phyloP scores from a whole-genome alignment of 92 coral and sea anemone species.

The Paramuricea clavata region DNA sequence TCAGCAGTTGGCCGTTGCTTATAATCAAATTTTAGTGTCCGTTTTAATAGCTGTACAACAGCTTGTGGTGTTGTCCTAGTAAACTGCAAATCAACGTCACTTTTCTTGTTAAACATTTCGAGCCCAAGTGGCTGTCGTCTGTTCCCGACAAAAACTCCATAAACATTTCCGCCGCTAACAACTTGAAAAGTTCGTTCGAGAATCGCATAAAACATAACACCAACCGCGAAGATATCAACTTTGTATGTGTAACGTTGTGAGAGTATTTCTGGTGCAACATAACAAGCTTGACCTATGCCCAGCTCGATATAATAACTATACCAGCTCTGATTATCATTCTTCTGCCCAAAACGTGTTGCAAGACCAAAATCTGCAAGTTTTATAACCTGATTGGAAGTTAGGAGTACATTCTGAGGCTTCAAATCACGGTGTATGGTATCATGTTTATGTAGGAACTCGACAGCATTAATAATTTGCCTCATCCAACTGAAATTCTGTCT shows the following conservation, averaged over 20 bases:
- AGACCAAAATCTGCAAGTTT: slow-evolving; percentile 38
- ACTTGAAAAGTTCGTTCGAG: slow-evolving; percentile 43
- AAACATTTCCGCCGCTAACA: slow-evolving; percentile 29
- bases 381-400: neutral
- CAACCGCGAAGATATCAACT: slow-evolving; percentile 57
- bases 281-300: slow-evolving; percentile 46
- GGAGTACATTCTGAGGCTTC: slow-evolving; percentile 17
- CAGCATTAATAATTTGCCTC: slow-evolving; percentile 11
- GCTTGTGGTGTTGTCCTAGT: neutral
- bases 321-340: slow-evolving; percentile 11
- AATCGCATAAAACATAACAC: slow-evolving; percentile 67
- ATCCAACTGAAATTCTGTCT: slow-evolving; percentile 17
- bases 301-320: neutral
- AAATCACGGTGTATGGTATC: slow-evolving; percentile 10
- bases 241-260: slow-evolving; percentile 44
- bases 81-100: slow-evolving; percentile 8
- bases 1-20: neutral
- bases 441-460: neutral
- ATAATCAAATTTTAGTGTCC: neutral
- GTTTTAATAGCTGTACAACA: neutral
- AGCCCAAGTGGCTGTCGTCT: slow-evolving; percentile 36
- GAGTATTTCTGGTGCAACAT: slow-evolving; percentile 66
- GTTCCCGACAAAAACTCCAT: slow-evolving; percentile 48
- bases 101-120: slow-evolving; percentile 15
- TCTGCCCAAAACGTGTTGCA: neutral